phyloP scores from a whole-genome alignment of 1,140 invertebrate species.

The Bombus waltoni region DNA sequence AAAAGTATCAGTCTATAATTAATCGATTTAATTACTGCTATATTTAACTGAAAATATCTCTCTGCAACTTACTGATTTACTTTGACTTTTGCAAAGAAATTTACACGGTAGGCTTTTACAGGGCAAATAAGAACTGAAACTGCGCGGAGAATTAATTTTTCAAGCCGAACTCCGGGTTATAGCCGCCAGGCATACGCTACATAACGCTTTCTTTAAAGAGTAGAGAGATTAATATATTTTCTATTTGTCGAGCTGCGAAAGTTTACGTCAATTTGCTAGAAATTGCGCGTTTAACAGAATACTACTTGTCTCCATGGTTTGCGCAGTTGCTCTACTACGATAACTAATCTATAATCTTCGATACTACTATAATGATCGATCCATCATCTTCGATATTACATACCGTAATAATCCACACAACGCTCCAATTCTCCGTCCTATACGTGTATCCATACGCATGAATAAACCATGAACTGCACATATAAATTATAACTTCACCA shows the following conservation, averaged over 20 bases:
- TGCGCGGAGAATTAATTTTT: too few species aligned
- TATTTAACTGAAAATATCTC: background rate
- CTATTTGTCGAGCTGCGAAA: background rate
- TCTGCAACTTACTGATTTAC: background rate
- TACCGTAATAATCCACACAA: too few species aligned
- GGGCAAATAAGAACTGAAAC: background rate
- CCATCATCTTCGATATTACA: too few species aligned
- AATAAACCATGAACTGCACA: too few species aligned
- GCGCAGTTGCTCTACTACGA: too few species aligned
- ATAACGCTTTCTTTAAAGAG: background rate
- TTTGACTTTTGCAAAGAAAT: background rate
- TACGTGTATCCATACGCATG: too few species aligned
- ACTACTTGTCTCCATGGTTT: background rate
- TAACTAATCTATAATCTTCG: background rate
- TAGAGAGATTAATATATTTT: background rate
- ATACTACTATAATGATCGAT: background rate
- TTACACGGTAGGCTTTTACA: background rate
- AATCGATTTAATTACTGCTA: background rate
- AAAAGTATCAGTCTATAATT: background rate
- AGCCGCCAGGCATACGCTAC: background rate
- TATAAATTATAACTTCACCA: too few species aligned
- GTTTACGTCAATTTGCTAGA: background rate
- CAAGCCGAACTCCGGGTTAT: too few species aligned
- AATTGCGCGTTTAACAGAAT: background rate
- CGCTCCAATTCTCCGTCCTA: too few species aligned